Percentiles rank a stretch among this genome's conserved stretches.
Conservation (phyloP, 2,888 invertebrate species). For the Pseudococcus viburni region DNA sequence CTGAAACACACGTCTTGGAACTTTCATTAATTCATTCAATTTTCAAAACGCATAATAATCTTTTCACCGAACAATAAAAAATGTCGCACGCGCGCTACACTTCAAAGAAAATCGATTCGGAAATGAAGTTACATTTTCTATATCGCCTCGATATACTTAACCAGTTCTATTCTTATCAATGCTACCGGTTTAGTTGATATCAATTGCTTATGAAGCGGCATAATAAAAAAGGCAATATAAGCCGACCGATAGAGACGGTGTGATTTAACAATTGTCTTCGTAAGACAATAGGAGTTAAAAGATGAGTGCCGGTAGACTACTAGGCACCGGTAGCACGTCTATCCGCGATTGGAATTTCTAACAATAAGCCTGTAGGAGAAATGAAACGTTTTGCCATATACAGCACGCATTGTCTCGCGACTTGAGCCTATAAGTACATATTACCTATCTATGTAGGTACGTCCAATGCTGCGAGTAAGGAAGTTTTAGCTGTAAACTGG, state of each 20-base stretch:
- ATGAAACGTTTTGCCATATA: constrained; percentile 64
- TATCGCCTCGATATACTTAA: constrained; percentile 33
- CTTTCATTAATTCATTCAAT: background rate
- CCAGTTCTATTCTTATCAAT: constrained; percentile 63
- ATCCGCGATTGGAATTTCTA: constrained; percentile 65
- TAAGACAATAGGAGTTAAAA: constrained; percentile 64
- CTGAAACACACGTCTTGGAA: too few relatives aligned
- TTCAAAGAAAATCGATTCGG: constrained; percentile 27
- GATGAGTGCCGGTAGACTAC: constrained; percentile 64
- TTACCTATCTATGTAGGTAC: background rate
- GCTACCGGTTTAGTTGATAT: constrained; percentile 62
- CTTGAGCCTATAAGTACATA: constrained; percentile 1
- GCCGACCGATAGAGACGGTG: constrained; percentile 62
- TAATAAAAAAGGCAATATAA: constrained; percentile 50
- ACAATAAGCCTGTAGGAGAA: constrained; percentile 63
- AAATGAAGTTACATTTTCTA: constrained; percentile 52
- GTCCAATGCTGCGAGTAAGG: constrained; percentile 24
- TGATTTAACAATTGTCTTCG: constrained; percentile 65
- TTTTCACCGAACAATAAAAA: background rate
- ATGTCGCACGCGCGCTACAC: constrained; percentile 4
- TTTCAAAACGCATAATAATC: background rate
- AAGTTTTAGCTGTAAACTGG: constrained; percentile 54
- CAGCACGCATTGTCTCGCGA: constrained; percentile 61
- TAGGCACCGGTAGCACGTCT: constrained; percentile 65
- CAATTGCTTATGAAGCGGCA: constrained; percentile 62